A percentile compares a stretch with the other conserved stretches of the same genome.
phyloP scores from a whole-genome alignment of 2,888 invertebrate species.

The Ennomos erosarius region DNA sequence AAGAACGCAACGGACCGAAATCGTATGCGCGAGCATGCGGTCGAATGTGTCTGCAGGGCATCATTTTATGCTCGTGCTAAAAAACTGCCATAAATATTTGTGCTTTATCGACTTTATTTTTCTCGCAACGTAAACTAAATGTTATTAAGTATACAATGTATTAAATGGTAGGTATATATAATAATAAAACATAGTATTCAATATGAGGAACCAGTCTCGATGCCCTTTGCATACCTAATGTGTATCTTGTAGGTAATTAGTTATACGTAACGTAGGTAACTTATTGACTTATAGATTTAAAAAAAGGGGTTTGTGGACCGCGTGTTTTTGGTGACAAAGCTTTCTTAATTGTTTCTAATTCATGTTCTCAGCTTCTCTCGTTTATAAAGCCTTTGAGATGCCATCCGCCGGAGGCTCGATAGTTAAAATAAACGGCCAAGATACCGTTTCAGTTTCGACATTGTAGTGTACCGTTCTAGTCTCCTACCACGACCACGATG shows the following conservation, averaged over 20 bases:
- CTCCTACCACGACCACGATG: slow-evolving; percentile 20
- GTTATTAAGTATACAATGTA: no score
- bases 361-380: slow-evolving; percentile 40
- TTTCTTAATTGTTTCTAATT: slow-evolving; percentile 41
- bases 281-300: neutral
- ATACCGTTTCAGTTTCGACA: slow-evolving; percentile 52
- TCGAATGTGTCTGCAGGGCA: slow-evolving; percentile 46
- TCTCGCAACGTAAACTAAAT: neutral
- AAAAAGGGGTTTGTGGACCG: slow-evolving; percentile 8
- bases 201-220: no score
- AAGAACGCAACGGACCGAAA: slow-evolving; percentile 25
- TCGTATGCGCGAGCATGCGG: slow-evolving; percentile 32
- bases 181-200: no score
- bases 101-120: slow-evolving; percentile 30
- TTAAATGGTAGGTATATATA: no score
- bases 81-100: slow-evolving; percentile 36
- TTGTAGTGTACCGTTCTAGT: slow-evolving; percentile 56
- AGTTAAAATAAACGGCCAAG: slow-evolving; percentile 48
- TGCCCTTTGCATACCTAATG: no score
- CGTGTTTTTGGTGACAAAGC: slow-evolving; percentile 35
- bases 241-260: no score
- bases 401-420: slow-evolving; percentile 44
- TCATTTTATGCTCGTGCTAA: slow-evolving; percentile 42
- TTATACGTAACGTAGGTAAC: no score
- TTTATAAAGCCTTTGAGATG: slow-evolving; percentile 44